These are phyloP conservation scores for Platypus cylindrus DNA, from an alignment of 2,888 invertebrate species.

Conservation along the genomic window DNA sequence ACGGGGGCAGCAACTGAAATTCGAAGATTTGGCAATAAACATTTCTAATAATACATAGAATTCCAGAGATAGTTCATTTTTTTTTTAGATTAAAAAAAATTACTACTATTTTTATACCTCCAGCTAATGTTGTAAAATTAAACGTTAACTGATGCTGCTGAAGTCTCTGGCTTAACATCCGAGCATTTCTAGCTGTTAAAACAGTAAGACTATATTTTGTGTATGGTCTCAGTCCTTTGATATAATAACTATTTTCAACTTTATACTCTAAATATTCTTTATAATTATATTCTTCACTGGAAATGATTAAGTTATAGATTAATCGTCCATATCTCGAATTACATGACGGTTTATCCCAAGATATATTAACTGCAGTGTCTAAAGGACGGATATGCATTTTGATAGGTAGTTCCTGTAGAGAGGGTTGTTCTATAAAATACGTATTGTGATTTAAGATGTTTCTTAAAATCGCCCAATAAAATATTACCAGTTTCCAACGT, in stretches of 20 bases:
- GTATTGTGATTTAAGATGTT: neutral
- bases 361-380: constrained; percentile 21
- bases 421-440: constrained; percentile 25
- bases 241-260: constrained; percentile 20
- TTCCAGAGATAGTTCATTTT: constrained; percentile 3
- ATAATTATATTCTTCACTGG: constrained; percentile 17
- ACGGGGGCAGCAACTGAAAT: constrained; percentile 26
- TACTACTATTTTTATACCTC: too few relatives aligned
- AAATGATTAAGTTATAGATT: constrained; percentile 22
- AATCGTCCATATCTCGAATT: constrained; percentile 23
- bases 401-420: constrained; percentile 25
- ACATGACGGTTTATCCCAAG: constrained; percentile 27
- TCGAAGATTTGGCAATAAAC: constrained; percentile 1
- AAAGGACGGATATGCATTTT: constrained; percentile 21
- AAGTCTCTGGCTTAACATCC: constrained; percentile 17
- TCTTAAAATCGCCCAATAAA: constrained; percentile 3
- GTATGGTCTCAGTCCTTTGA: constrained; percentile 23
- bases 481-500: constrained; percentile 27
- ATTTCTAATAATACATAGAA: too few relatives aligned
- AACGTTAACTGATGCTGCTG: constrained; percentile 16
- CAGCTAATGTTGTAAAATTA: constrained; percentile 27
- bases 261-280: constrained; percentile 17
- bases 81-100: neutral
- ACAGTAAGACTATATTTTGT: constrained; percentile 26
- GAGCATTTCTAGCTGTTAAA: constrained; percentile 21